phyloP scores from a whole-genome alignment of 1,140 invertebrate genomes.

The Ceratitis capitata region DNA sequence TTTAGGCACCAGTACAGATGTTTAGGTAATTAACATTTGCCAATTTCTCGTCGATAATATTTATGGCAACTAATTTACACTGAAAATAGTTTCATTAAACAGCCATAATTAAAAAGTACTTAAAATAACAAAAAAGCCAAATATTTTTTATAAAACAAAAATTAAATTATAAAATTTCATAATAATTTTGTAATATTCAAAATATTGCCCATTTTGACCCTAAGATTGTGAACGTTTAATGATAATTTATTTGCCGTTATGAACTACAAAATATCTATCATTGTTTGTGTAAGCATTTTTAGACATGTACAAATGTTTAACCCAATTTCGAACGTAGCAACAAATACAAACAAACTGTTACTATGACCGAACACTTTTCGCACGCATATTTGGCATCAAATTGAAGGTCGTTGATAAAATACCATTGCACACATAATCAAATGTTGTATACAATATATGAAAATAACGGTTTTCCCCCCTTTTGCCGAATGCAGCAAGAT shows the following conservation, averaged over 20 bases:
- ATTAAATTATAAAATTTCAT: not conserved
- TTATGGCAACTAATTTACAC: too few species aligned
- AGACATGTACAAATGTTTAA: not conserved
- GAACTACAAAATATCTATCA: not conserved
- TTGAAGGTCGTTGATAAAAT: constrained; percentile 19
- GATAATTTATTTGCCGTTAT: not conserved
- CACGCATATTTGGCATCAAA: constrained; percentile 15
- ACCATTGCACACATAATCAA: not conserved
- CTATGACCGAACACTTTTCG: not conserved
- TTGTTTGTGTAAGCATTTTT: not conserved
- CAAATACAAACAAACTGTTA: not conserved
- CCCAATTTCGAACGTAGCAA: not conserved
- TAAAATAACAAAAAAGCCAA: not conserved
- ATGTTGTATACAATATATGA: not conserved
- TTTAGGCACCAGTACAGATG: too few species aligned
- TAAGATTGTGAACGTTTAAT: not conserved
- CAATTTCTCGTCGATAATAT: too few species aligned
- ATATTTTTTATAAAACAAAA: not conserved
- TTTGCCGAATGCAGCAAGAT: not conserved
- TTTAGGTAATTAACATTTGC: too few species aligned
- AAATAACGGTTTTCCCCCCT: not conserved
- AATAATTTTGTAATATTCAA: not conserved
- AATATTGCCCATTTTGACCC: not conserved
- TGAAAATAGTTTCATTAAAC: too few species aligned
- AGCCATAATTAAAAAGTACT: too few species aligned